A percentile compares a stretch with the other conserved stretches of the same genome.
These are phyloP conservation scores for Dolomedes plantarius DNA, from an alignment of 2,888 invertebrate genomes.

Conservation along the genomic window DNA sequence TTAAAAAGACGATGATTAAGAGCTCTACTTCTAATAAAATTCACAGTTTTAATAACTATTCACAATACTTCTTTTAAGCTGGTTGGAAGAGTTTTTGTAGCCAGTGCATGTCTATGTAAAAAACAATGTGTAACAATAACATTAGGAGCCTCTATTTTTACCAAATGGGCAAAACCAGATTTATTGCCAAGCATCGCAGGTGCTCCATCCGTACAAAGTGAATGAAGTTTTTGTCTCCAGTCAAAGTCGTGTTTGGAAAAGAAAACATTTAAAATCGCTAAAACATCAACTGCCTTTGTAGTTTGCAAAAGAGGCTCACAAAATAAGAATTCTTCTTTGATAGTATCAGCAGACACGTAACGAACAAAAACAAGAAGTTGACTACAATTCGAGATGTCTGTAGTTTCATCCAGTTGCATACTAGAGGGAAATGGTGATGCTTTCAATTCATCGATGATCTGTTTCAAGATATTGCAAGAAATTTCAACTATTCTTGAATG, in stretches of 20 bases:
- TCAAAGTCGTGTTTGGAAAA: too few relatives aligned
- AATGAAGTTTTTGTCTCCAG: too few relatives aligned
- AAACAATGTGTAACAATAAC: too few relatives aligned
- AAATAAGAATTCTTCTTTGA: constrained; percentile 47
- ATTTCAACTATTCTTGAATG: constrained; percentile 58
- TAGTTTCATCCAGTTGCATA: constrained; percentile 78
- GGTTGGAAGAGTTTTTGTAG: constrained; percentile 57
- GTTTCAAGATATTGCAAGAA: constrained; percentile 58
- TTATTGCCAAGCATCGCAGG: too few relatives aligned
- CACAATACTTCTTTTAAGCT: constrained; percentile 54
- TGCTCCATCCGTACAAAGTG: too few relatives aligned
- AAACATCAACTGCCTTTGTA: constrained; percentile 13
- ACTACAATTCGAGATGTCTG: constrained; percentile 74
- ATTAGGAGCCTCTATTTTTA: too few relatives aligned
- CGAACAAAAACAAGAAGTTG: constrained; percentile 49
- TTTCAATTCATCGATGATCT: constrained; percentile 48
- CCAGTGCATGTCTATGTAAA: constrained; percentile 58
- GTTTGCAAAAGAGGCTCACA: constrained; percentile 11
- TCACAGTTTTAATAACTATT: constrained; percentile 49
- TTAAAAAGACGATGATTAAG: constrained; percentile 55
- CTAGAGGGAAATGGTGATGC: too few relatives aligned
- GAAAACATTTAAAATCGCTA: constrained; percentile 13
- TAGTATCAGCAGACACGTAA: constrained; percentile 29
- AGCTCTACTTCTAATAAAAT: constrained; percentile 55
- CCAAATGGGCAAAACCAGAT: too few relatives aligned